These are phyloP conservation scores for Strongylocentrotus purpuratus DNA, from an alignment of 35 echinoderm and acorn worm species.

Conservation along the genomic window DNA sequence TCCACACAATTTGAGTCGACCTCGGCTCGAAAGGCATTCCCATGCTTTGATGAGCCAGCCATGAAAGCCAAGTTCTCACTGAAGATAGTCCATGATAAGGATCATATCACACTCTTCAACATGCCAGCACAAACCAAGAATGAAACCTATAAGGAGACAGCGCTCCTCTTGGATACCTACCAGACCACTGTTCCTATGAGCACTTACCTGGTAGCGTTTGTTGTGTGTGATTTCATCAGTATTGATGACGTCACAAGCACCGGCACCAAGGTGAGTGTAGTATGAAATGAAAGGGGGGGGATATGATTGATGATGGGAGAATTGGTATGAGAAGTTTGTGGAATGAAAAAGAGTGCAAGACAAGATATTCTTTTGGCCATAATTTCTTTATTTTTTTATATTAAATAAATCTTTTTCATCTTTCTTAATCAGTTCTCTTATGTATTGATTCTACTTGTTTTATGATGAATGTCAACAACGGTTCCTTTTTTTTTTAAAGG, in stretches of 20 bases:
- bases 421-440: no score
- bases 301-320: no score
- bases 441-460: no score
- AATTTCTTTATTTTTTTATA: no score
- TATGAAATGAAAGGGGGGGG: no score
- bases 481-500: no score
- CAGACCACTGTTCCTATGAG: conserved; percentile 74
- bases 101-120: conserved; percentile 75
- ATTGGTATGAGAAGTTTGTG: no score
- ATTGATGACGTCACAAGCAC: conserved; percentile 53
- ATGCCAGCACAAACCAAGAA: conserved; percentile 23
- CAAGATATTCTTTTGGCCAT: no score
- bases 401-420: no score
- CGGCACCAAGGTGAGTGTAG: conserved; percentile 68
- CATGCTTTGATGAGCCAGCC: conserved; percentile 88
- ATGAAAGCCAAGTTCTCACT: conserved; percentile 81
- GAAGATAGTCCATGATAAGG: conserved; percentile 50
- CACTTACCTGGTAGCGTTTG: conserved; percentile 90
- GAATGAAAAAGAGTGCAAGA: no score
- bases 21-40: conserved; percentile 79
- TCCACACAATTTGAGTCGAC: conserved; percentile 85
- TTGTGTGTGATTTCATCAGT: conserved; percentile 73
- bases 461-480: no score
- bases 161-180: conserved; percentile 54
- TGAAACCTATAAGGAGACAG: background rate